Evolutionary conservation across 2,888 invertebrate species (phyloP), one percentile per base, ranked within the genome.

Genomic region (Ornithoptera alexandrae): DNA sequence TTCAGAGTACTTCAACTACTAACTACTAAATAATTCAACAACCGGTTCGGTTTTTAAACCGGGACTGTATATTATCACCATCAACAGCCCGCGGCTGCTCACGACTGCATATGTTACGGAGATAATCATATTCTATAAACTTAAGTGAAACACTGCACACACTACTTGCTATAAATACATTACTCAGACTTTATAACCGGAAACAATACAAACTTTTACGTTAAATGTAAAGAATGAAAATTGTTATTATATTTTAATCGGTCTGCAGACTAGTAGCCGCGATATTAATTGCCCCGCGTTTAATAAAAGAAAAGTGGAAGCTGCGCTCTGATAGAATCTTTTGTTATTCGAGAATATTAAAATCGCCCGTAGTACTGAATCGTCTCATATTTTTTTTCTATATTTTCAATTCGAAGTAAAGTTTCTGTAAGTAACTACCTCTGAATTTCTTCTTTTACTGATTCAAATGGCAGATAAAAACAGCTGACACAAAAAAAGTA

Each of bases 321-420:
- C 68, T 20, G n/a, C 59, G 36, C 64, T 64, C 64, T 60, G 60
- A 68, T 64, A 68, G 68, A 68, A 60, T 66, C 68, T 68, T 68
- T 68, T 68, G 68, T 68, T 68, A 68, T 60, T 64, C 60, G 36
- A 68, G 68, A 68, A 68, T 68, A 68, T 68, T 68, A 68, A 68
- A 64, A 68, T 64, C 68, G 64, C 64, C 68, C 68, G 68, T 64
- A 68, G 68, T 64, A 64, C 53, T 56, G 67, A n/a, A 36, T 36
- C 18, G 59, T 18, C 58, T 30, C 30, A 15, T 63, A 64, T 64
- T 53, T 68, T 53, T 64, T 53, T 64, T 39, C 46, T 68, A 68
- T 64, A 60, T 68, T 68, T 68, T 68, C 50, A 68, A 60, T 68
- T 68, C 53, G 64, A 68, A 68, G 68, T 64, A 63, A 68, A 68